Conservation (phyloP, 1,140 invertebrate species). For the Camponotus floridanus region DNA sequence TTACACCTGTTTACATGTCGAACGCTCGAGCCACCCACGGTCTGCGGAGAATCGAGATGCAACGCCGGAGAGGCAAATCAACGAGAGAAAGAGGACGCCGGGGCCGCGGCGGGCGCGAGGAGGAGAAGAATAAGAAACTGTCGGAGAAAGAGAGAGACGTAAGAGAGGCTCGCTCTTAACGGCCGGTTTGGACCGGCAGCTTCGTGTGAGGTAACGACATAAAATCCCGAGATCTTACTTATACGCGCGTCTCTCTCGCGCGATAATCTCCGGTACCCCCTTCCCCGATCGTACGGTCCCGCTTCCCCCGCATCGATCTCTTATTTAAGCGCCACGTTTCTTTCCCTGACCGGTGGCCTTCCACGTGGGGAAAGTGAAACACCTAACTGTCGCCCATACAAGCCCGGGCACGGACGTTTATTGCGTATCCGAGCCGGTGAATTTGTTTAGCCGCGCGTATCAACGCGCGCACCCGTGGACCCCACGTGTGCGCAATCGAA, state of each 20-base stretch:
- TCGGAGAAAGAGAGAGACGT: not conserved
- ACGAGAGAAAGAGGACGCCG: conserved; percentile 16
- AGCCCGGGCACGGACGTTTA: conserved; percentile 72
- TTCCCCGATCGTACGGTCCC: not conserved
- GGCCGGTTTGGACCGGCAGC: conserved; percentile 66
- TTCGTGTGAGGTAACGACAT: conserved; percentile 81
- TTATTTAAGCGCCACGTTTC: conserved; percentile 78
- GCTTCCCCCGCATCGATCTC: conserved; percentile 36
- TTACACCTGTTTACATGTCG: conserved; percentile 75
- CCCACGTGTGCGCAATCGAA: conserved; percentile 68
- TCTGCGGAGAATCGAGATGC: conserved; percentile 29
- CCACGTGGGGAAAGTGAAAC: conserved; percentile 69
- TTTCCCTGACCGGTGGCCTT: conserved; percentile 65
- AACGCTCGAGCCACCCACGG: conserved; percentile 71
- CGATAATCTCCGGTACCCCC: conserved; percentile 72
- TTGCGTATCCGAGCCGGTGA: conserved; percentile 69
- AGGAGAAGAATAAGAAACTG: conserved; percentile 11
- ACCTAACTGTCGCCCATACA: conserved; percentile 74
- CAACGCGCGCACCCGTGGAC: conserved; percentile 40
- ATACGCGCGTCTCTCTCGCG: conserved; percentile 69
- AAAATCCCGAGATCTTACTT: conserved; percentile 81
- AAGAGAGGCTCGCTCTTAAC: conserved; percentile 65
- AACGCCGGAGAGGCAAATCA: not conserved
- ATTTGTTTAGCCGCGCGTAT: conserved; percentile 73
- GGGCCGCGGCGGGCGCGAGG: not conserved